Percentiles rank a stretch among this genome's conserved stretches.
Evolutionary conservation across 2,888 invertebrate species (phyloP).

Genomic region (Platycheirus albimanus): DNA sequence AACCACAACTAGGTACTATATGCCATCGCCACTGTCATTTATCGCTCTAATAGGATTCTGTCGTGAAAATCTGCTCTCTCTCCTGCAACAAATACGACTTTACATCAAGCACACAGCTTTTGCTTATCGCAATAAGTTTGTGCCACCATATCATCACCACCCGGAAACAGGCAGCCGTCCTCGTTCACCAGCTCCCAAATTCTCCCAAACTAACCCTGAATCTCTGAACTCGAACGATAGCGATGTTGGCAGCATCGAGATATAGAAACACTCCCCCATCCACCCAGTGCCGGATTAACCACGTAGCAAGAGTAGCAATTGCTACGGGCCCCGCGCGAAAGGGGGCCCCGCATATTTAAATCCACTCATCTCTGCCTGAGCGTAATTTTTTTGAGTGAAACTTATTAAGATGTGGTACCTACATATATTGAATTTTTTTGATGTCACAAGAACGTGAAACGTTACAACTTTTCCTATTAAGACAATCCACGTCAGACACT

Average conservation of each 20-base stretch:
- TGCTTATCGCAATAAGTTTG: slow-evolving; percentile 63
- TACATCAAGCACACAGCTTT: slow-evolving; percentile 23
- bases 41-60: slow-evolving; percentile 61
- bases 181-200: not conserved
- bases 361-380: no score
- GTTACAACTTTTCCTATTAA: no score
- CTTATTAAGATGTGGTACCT: no score
- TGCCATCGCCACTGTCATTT: slow-evolving; percentile 51
- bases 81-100: slow-evolving; percentile 44
- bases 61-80: slow-evolving; percentile 57
- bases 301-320: no score
- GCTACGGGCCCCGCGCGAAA: no score
- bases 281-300: no score
- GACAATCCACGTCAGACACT: no score
- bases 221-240: slow-evolving; percentile 16
- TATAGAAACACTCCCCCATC: slow-evolving; percentile 17
- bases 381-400: no score
- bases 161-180: slow-evolving; percentile 8
- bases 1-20: slow-evolving; percentile 4
- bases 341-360: no score
- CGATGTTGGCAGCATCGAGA: slow-evolving; percentile 12
- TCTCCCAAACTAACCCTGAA: slow-evolving; percentile 8
- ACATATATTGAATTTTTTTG: no score
- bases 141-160: slow-evolving; percentile 24
- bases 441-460: no score